Conservation (phyloP, 2,113 vertebrate species). For the Salvelinus alpinus region DNA sequence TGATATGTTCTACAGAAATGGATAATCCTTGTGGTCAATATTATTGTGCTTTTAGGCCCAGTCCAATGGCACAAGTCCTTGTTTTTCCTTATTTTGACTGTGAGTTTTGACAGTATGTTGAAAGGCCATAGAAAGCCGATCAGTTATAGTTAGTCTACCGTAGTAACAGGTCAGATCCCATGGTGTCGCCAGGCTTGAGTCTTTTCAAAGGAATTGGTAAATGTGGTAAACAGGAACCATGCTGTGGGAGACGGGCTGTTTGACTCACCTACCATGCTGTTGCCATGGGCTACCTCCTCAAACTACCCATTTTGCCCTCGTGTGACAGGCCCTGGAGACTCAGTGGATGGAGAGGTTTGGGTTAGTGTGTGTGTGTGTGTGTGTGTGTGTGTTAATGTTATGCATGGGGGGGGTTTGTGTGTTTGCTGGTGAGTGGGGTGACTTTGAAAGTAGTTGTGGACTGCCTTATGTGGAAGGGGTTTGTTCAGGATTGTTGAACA, state of each 20-base stretch:
- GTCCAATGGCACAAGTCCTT: background rate
- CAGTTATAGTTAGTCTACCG: background rate
- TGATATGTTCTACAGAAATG: background rate
- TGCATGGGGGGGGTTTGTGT: background rate
- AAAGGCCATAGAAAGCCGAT: no score
- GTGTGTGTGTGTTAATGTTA: slow-evolving; percentile 10
- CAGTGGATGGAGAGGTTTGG: background rate
- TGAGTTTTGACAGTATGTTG: no score
- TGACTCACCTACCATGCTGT: slow-evolving; percentile 26
- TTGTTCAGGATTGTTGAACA: no score
- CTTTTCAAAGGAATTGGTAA: slow-evolving; percentile 10
- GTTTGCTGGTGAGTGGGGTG: background rate
- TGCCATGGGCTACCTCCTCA: slow-evolving; percentile 41
- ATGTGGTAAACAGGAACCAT: slow-evolving; percentile 30
- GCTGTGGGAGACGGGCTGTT: background rate
- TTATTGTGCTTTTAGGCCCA: background rate
- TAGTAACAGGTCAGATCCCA: background rate
- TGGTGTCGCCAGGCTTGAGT: background rate
- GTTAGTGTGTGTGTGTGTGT: background rate
- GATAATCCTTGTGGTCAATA: background rate
- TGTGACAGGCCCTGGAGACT: slow-evolving; percentile 18
- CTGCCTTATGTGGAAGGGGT: no score
- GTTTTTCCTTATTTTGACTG: no score
- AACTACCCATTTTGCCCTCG: slow-evolving; percentile 2
- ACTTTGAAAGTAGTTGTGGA: no score